Evolutionary conservation across 2,888 invertebrate genomes (phyloP).

Genomic region (Temnothorax rugatulus): DNA sequence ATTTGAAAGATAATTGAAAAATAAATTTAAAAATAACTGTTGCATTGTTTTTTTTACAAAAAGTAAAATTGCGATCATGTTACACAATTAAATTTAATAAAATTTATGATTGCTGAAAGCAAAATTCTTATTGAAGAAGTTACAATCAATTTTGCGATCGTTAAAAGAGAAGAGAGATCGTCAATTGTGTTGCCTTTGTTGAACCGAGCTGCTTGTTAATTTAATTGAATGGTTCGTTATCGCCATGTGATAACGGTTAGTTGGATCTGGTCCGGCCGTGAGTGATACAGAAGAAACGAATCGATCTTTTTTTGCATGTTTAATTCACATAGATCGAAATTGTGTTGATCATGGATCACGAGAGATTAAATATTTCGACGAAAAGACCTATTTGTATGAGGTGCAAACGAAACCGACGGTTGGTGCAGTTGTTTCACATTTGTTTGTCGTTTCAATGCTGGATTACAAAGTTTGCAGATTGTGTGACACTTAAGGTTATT

Average conservation of each 20-base stretch:
- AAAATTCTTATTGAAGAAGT: background rate
- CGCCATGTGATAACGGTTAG: conserved; percentile 65
- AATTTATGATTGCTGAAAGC: background rate
- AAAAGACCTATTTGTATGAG: conserved; percentile 33
- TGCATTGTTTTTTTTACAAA: no score
- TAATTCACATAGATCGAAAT: background rate
- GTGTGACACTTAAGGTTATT: background rate
- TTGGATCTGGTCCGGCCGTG: conserved; percentile 13
- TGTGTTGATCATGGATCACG: conserved; percentile 54
- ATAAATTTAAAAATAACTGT: no score
- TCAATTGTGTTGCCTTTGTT: conserved; percentile 58
- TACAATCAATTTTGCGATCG: background rate
- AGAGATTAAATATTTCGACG: conserved; percentile 24
- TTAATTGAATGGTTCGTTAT: conserved; percentile 80
- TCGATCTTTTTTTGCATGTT: background rate
- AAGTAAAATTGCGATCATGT: no score
- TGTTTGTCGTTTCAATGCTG: conserved; percentile 3
- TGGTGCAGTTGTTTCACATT: conserved; percentile 73
- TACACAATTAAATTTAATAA: background rate
- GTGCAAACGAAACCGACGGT: conserved; percentile 78
- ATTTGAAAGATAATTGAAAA: no score
- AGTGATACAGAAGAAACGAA: conserved; percentile 4
- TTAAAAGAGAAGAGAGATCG: conserved; percentile 51
- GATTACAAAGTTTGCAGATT: background rate
- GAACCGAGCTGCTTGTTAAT: conserved; percentile 74